A percentile compares a stretch with the other conserved stretches of the same genome.
phyloP scores from a whole-genome alignment of 2,888 invertebrate species.

The Dermolepida albohirtum region DNA sequence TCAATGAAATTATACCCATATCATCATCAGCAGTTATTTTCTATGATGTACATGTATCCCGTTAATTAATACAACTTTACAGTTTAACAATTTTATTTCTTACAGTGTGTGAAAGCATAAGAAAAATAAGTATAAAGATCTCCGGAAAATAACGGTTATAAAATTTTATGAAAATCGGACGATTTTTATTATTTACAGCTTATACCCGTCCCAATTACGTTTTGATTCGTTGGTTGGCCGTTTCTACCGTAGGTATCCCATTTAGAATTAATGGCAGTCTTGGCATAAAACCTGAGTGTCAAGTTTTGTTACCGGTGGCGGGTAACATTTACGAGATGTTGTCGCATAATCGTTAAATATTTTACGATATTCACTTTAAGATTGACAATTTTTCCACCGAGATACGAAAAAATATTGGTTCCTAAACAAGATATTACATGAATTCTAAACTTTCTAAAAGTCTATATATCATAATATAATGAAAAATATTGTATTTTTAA shows the following conservation, averaged over 20 bases:
- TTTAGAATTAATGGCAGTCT: conserved; percentile 43
- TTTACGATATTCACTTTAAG: conserved; percentile 49
- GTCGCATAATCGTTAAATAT: conserved; percentile 52
- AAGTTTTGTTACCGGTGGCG: conserved; percentile 48
- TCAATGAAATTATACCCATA: too few species aligned
- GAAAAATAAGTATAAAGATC: conserved; percentile 11
- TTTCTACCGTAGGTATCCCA: conserved; percentile 38
- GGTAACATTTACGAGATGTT: conserved; percentile 47
- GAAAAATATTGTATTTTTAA: too few species aligned
- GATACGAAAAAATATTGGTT: conserved; percentile 15
- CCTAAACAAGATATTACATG: not conserved
- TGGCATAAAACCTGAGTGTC: conserved; percentile 47
- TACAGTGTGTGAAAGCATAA: not conserved
- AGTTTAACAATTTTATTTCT: not conserved
- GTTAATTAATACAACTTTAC: too few species aligned
- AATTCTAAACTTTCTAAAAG: too few species aligned
- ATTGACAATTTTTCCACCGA: conserved; percentile 47
- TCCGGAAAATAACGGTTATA: conserved; percentile 28
- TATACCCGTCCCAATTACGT: conserved; percentile 25
- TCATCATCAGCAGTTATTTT: too few species aligned
- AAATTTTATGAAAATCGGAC: conserved; percentile 35
- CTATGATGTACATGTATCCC: too few species aligned
- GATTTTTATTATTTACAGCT: conserved; percentile 37
- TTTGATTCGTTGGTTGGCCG: conserved; percentile 28
- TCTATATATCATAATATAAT: too few species aligned